Conservation (phyloP, 2,113 vertebrate genomes). For the Cisticola juncidis region DNA sequence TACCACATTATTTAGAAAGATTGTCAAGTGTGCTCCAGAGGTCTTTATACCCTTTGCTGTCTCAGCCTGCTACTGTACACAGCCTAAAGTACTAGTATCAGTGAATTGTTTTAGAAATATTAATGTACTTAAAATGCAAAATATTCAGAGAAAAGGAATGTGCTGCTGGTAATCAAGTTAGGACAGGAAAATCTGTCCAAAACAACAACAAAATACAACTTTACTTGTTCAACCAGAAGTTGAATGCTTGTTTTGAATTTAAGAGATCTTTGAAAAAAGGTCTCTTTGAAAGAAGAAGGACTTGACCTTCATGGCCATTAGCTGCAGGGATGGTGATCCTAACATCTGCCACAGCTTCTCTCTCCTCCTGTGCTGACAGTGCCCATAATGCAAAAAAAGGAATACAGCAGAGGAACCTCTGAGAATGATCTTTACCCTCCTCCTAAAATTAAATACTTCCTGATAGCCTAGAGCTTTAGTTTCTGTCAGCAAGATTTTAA, state of each 20-base stretch:
- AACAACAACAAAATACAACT: neutral
- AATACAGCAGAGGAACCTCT: neutral
- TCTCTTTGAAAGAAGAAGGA: neutral
- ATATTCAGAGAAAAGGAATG: neutral
- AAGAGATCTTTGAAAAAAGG: neutral
- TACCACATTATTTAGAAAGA: neutral
- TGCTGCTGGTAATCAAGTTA: neutral
- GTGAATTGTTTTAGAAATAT: neutral
- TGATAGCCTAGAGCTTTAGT: neutral
- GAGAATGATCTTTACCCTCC: neutral
- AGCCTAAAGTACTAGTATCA: neutral
- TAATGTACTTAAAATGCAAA: neutral
- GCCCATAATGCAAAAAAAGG: neutral
- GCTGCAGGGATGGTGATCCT: neutral
- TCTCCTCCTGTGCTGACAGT: neutral
- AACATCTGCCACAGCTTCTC: neutral
- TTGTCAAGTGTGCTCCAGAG: neutral
- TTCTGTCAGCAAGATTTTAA: neutral
- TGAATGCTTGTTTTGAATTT: neutral
- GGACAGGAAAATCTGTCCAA: neutral
- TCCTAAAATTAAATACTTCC: neutral
- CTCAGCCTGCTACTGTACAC: neutral
- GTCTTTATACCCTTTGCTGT: neutral
- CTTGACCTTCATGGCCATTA: neutral
- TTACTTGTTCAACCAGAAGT: neutral